Percentiles rank a stretch among this genome's conserved stretches.
These are phyloP conservation scores for Herminia tarsipennalis DNA, from an alignment of 2,888 invertebrate genomes.

Conservation along the genomic window DNA sequence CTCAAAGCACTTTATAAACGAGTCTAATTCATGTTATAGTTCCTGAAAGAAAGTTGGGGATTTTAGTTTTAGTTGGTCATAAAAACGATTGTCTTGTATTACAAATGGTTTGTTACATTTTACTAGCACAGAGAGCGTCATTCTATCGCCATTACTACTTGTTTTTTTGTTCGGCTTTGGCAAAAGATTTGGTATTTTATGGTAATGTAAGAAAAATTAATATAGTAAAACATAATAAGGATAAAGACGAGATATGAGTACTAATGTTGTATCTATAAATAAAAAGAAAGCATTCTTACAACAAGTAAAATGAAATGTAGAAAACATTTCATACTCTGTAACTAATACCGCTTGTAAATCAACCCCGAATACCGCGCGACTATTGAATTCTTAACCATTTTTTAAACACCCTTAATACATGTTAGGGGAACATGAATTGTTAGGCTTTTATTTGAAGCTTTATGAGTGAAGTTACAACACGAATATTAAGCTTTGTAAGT, in stretches of 20 bases:
- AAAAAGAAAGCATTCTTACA: too few species aligned
- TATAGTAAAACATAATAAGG: too few species aligned
- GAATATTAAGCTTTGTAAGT: slow-evolving; percentile 46
- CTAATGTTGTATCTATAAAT: too few species aligned
- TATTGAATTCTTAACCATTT: slow-evolving; percentile 48
- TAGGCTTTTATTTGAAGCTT: slow-evolving; percentile 46
- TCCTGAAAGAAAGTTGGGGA: slow-evolving; percentile 2
- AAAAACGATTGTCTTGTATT: neutral
- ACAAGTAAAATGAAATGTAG: too few species aligned
- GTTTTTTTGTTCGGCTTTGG: too few species aligned
- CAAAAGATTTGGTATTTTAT: too few species aligned
- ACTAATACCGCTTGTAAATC: slow-evolving; percentile 14
- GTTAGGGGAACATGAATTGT: slow-evolving; percentile 39
- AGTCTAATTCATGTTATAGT: slow-evolving; percentile 13
- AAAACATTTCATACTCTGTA: too few species aligned
- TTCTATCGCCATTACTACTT: too few species aligned
- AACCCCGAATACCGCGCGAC: slow-evolving; percentile 10
- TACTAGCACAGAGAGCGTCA: too few species aligned
- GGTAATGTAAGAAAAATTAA: too few species aligned
- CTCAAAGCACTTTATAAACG: slow-evolving; percentile 25
- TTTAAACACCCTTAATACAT: slow-evolving; percentile 39
- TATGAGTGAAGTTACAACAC: slow-evolving; percentile 39
- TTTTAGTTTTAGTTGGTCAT: neutral
- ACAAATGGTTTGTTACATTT: neutral
- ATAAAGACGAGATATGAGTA: too few species aligned